Evolutionary conservation across 23 tunicate genomes (phyloP).

Genomic region (Styela plicata): DNA sequence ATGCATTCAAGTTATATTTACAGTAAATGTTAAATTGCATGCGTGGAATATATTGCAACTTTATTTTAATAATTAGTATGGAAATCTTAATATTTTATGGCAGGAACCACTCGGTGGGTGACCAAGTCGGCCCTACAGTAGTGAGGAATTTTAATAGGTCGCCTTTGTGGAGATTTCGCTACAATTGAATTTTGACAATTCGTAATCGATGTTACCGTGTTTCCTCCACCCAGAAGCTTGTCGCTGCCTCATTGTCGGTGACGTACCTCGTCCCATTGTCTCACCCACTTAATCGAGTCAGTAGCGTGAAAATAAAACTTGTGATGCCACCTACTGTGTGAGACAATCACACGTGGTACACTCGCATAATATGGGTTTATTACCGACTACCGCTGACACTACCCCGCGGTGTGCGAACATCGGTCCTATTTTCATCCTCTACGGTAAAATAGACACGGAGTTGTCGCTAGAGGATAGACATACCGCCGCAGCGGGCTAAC

Average conservation of each 20-base stretch:
- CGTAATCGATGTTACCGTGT: slow-evolving; percentile 1
- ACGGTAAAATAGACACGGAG: neutral
- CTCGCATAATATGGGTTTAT: slow-evolving; percentile 20
- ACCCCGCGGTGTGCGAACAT: neutral
- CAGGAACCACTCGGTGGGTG: neutral
- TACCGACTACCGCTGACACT: slow-evolving; percentile 12
- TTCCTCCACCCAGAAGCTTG: neutral
- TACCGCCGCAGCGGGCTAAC: neutral
- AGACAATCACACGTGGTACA: neutral
- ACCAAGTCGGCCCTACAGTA: neutral
- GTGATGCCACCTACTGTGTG: slow-evolving; percentile 32
- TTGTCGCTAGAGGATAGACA: neutral
- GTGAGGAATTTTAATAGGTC: neutral
- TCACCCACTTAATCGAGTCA: slow-evolving; percentile 28
- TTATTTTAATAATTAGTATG: no score
- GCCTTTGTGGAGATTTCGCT: neutral
- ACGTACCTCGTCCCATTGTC: slow-evolving; percentile 8
- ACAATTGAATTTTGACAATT: neutral
- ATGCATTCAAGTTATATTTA: no score
- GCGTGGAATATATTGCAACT: no score
- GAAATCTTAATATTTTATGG: neutral
- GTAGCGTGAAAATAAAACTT: slow-evolving; percentile 16
- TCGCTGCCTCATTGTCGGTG: slow-evolving; percentile 27
- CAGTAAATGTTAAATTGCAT: no score
- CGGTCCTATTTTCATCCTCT: neutral